phyloP scores from a whole-genome alignment of 2,888 invertebrate genomes.

The Patella caerulea region DNA sequence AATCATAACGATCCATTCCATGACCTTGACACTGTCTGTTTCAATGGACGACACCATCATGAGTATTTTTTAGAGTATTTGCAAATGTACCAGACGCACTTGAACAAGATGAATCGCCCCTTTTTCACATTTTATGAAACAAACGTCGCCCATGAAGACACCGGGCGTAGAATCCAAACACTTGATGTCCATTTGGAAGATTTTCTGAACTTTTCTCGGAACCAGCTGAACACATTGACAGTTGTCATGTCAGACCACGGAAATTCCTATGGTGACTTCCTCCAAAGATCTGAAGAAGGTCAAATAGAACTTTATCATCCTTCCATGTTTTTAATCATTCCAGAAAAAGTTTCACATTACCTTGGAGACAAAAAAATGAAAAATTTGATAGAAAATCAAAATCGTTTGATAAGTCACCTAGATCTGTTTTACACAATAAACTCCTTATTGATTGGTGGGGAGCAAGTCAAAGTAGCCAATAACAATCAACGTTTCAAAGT shows the following conservation, averaged over 20 bases:
- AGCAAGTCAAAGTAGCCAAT: constrained; percentile 7
- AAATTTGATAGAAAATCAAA: constrained; percentile 47
- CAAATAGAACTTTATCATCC: constrained; percentile 57
- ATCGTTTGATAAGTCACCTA: constrained; percentile 47
- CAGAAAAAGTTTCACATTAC: constrained; percentile 36
- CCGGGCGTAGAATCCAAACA: constrained; percentile 51
- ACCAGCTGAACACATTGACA: constrained; percentile 49
- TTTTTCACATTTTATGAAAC: constrained; percentile 49
- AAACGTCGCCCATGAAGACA: constrained; percentile 57
- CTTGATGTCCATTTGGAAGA: constrained; percentile 45
- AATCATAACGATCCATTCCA: constrained; percentile 54
- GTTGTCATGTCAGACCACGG: constrained; percentile 62
- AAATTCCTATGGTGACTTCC: constrained; percentile 57
- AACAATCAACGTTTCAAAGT: constrained; percentile 41
- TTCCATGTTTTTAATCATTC: constrained; percentile 53
- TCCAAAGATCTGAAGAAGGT: constrained; percentile 46
- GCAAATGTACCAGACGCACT: constrained; percentile 38
- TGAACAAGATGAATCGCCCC: constrained; percentile 31
- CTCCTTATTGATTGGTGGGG: constrained; percentile 20
- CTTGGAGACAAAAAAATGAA: constrained; percentile 40
- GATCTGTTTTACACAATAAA: constrained; percentile 56
- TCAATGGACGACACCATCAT: constrained; percentile 55
- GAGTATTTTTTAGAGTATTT: constrained; percentile 55
- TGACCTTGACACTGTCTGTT: constrained; percentile 55
- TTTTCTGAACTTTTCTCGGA: constrained; percentile 39